These are phyloP conservation scores for Pelobates cultripes DNA, from an alignment of 2,797 vertebrate species.

Conservation along the genomic window DNA sequence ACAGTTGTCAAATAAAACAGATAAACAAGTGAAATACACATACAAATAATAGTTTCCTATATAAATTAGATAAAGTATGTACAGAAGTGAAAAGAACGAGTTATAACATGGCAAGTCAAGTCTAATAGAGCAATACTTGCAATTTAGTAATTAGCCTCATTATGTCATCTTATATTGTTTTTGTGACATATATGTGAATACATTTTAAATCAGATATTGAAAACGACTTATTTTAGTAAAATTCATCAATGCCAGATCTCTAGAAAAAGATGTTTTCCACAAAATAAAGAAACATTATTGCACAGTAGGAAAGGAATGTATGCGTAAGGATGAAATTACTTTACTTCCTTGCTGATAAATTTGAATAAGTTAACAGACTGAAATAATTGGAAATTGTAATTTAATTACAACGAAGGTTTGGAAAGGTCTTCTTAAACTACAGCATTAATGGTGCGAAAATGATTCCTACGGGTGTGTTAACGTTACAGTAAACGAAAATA, in stretches of 20 bases:
- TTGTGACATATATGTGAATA: too few relatives aligned
- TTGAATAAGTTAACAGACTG: slow-evolving; percentile 50
- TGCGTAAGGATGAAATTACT: slow-evolving; percentile 43
- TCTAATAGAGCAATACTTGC: too few relatives aligned
- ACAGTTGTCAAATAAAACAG: too few relatives aligned
- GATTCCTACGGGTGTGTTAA: slow-evolving; percentile 48
- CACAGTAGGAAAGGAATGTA: slow-evolving; percentile 42
- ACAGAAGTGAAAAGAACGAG: too few relatives aligned
- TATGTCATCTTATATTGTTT: too few relatives aligned
- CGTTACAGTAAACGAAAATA: slow-evolving; percentile 39
- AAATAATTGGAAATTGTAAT: slow-evolving; percentile 56
- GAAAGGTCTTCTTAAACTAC: slow-evolving; percentile 43
- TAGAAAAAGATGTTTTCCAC: slow-evolving; percentile 15
- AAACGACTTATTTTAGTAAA: not conserved
- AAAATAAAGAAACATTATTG: slow-evolving; percentile 58
- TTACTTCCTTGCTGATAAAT: slow-evolving; percentile 45
- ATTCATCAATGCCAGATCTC: slow-evolving; percentile 23
- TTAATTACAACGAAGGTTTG: slow-evolving; percentile 42
- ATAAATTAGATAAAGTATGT: too few relatives aligned
- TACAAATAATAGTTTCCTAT: too few relatives aligned
- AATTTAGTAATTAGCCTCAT: too few relatives aligned
- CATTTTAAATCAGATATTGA: too few relatives aligned
- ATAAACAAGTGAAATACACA: too few relatives aligned
- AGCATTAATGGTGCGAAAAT: slow-evolving; percentile 13
- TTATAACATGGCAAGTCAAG: too few relatives aligned